Base-by-base conservation (phyloP, 2,888 invertebrate species). In the Elysia crispata region DNA sequence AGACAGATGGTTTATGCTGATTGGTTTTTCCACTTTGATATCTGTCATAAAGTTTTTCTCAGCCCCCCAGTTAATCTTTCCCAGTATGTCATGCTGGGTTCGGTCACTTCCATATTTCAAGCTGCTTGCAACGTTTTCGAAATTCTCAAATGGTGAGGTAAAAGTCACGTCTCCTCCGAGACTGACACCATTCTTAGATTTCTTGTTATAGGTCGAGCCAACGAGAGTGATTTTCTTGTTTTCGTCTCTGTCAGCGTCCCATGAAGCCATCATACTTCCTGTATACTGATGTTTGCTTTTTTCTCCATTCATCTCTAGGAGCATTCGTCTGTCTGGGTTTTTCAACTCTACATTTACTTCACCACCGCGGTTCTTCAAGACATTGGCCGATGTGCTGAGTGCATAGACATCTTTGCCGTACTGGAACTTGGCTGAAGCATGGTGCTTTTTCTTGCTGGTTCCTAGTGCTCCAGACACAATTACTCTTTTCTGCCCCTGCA, bases 21-120 rank as follows among this genome's bases (percentile, higher is more conserved):
- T 8, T 49, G 88, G 87, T 33, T 84, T 84, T 62, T 81, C 82
- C n/a, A 87, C 18, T 15, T 82, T 84, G 18, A 88, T 13, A 18
- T 83, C 84, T 3, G 85, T 80, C 28, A 88, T 80, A 25, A 84
- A 77, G 20, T 87, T 80, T 31, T 80, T 76, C 41, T 86, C 84
- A 60, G 81, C 83, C 31, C 83, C 84, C 85, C 83, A 85, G 66
- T 83, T 82, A 0, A 87, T 49, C 33, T 86, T 85, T 33, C 84
- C 74, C 8, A 72, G 77, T 0, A 85, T 79, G 11, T 67, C 81
- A 76, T 83, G 86, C 64, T 82, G 77, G 11, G 78, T 49, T 20
- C 57, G 50, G 31, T 86, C 82, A 31, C 81, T 82, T 54, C 79
- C 79, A 62, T 84, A 83, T 31, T 76, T 82, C 23, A 83, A 18